phyloP scores from a whole-genome alignment of 2,888 invertebrate species.

The Hemaris fuciformis region DNA sequence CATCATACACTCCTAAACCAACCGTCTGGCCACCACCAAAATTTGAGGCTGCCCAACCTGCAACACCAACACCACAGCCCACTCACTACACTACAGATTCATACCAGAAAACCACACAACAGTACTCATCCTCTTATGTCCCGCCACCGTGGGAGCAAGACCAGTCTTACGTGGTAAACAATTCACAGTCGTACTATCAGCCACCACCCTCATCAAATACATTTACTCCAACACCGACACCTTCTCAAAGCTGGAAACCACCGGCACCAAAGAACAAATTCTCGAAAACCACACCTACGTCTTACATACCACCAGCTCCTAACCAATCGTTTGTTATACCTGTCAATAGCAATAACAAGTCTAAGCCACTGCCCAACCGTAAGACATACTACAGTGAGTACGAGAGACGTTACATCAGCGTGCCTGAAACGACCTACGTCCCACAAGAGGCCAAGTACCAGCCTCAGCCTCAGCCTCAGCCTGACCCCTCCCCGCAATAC shows the following conservation, averaged over 20 bases:
- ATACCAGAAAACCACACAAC: slow-evolving; percentile 58
- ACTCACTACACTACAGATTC: slow-evolving; percentile 59
- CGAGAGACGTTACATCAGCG: slow-evolving; percentile 73
- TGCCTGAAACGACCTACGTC: slow-evolving; percentile 72
- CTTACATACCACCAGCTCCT: slow-evolving; percentile 74
- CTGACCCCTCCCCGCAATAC: slow-evolving; percentile 71
- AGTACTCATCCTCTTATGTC: slow-evolving; percentile 66
- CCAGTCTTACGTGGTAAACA: slow-evolving; percentile 55
- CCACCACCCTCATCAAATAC: slow-evolving; percentile 45
- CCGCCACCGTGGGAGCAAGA: slow-evolving; percentile 78
- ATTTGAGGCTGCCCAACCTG: slow-evolving; percentile 29
- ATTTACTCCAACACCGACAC: slow-evolving; percentile 37
- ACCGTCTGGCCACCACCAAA: slow-evolving; percentile 50
- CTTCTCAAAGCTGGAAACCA: slow-evolving; percentile 54
- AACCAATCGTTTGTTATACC: slow-evolving; percentile 73
- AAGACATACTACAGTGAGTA: slow-evolving; percentile 78
- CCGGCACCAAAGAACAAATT: slow-evolving; percentile 52
- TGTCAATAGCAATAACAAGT: slow-evolving; percentile 47
- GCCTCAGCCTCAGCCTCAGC: slow-evolving; percentile 70
- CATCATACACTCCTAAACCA: slow-evolving; percentile 60
- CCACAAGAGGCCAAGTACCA: slow-evolving; percentile 68
- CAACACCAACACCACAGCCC: slow-evolving; percentile 35
- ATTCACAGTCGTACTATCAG: slow-evolving; percentile 56
- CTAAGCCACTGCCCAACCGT: slow-evolving; percentile 55
- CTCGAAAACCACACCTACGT: slow-evolving; percentile 58